Evolutionary conservation across 2,797 vertebrate genomes (phyloP), one percentile per base, ranked within the genome.

Genomic region (Eospalax fontanierii): DNA sequence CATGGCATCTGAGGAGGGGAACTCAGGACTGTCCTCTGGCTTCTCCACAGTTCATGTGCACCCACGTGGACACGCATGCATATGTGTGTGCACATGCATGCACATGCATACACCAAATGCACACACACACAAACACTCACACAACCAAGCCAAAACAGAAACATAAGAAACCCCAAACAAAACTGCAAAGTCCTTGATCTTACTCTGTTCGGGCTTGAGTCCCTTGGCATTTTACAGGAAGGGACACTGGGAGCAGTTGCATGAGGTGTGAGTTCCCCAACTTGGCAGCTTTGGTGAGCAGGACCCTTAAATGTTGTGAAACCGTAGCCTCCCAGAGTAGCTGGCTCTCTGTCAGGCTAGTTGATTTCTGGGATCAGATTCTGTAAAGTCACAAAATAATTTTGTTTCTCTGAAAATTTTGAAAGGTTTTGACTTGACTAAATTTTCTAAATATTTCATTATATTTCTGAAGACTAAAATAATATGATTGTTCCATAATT

Each of bases 301-400:
- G 43, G 24, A 65, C 24, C 30, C 38, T 22, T 59, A 76, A 75
- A 54, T 6, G 4, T 33, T 30, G 24, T 76, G 54, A 93, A 22
- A 14, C 7, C 70, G 18, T 28, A 63, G 40, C 26, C 54, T 43
- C 82, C 6, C 18, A 21, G 30, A 79, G 19, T 40, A 81, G 21
- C 54, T n/a, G 71, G 74, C n/a, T 30, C 28, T 54, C 74, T 40
- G 50, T 79, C 6, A 82, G 82, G 7, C 38, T 40, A 40, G 43
- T 46, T 85, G 89, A 50, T 26, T 81, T 19, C 24, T 74, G 28
- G 3, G 24, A 2, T 87, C 28, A 57, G n/a, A 66, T 73, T 90
- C 70, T 88, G n/a, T 78, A 93, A 94, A 85, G 75, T 89, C 65
- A 84, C 76, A 84, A 83, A 90, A 91, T 87, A 75, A 80, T 87